Conservation (phyloP, 1,140 invertebrate species). For the Drosophila saltans region DNA sequence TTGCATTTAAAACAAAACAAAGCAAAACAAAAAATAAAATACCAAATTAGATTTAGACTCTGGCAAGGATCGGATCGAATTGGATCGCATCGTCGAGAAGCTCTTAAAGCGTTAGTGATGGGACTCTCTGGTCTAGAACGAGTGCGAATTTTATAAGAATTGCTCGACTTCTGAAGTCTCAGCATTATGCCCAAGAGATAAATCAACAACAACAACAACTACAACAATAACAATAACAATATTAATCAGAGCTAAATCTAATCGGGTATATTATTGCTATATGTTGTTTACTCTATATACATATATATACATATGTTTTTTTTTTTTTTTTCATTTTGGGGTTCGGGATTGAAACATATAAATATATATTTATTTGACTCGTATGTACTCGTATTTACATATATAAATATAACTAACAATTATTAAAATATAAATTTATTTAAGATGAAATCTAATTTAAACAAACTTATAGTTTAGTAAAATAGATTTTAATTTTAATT, state of each 20-base stretch:
- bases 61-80: background rate
- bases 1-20: no score
- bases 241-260: background rate
- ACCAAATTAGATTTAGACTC: slow-evolving; percentile 12
- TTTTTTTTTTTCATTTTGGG: background rate
- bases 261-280: slow-evolving; percentile 2
- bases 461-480: slow-evolving; percentile 6
- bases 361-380: no score
- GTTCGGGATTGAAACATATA: background rate
- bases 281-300: background rate
- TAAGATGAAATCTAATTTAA: slow-evolving; percentile 14
- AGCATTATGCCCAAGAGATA: slow-evolving; percentile 9
- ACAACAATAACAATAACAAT: background rate
- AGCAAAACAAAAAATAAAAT: no score
- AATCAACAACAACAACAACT: background rate
- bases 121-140: slow-evolving; percentile 11
- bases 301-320: background rate
- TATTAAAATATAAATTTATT: background rate
- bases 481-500: slow-evolving; percentile 30
- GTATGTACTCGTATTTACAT: slow-evolving; percentile 17
- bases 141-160: background rate
- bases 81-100: background rate
- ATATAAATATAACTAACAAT: slow-evolving; percentile 37
- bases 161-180: slow-evolving; percentile 9
- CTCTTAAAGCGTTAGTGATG: slow-evolving; percentile 9